A percentile compares a stretch with the other conserved stretches of the same genome.
Evolutionary conservation across 2,888 invertebrate genomes (phyloP).

Genomic region (Diloba caeruleocephala): DNA sequence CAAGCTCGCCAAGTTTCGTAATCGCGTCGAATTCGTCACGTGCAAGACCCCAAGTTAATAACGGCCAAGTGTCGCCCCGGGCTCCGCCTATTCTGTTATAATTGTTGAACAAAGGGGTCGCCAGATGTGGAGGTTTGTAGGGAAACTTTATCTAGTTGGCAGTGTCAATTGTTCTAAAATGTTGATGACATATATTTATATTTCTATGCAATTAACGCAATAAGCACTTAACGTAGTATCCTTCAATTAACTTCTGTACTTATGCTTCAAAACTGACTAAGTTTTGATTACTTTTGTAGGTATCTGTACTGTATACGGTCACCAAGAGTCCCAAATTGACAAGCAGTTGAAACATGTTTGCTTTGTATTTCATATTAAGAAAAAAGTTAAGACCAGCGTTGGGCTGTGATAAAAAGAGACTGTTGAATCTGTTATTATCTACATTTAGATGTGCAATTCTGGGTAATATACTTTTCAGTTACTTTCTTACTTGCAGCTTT

Average conservation of each 20-base stretch:
- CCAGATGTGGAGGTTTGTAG: constrained; percentile 39
- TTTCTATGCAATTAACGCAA: constrained; percentile 9
- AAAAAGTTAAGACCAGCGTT: too few species aligned
- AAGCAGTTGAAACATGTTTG: not conserved
- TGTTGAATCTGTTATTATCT: too few species aligned
- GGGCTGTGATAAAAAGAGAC: too few species aligned
- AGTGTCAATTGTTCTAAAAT: constrained; percentile 27
- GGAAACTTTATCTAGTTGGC: constrained; percentile 39
- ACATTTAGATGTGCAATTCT: too few species aligned
- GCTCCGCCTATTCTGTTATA: constrained; percentile 48
- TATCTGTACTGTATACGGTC: too few species aligned
- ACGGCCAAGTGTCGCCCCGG: constrained; percentile 56
- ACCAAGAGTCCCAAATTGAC: not conserved
- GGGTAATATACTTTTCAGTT: too few species aligned
- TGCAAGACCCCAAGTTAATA: constrained; percentile 59
- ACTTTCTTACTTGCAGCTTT: too few species aligned
- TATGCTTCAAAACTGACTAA: too few species aligned
- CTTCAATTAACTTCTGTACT: too few species aligned
- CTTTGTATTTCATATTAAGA: too few species aligned
- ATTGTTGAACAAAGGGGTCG: constrained; percentile 52
- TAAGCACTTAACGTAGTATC: too few species aligned
- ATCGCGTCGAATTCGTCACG: constrained; percentile 65
- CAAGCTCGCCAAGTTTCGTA: constrained; percentile 58
- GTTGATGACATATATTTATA: constrained; percentile 16
- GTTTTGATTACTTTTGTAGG: too few species aligned